Base-by-base conservation (phyloP, 92 coral and sea anemone genomes). In the Diadumene lineata region DNA sequence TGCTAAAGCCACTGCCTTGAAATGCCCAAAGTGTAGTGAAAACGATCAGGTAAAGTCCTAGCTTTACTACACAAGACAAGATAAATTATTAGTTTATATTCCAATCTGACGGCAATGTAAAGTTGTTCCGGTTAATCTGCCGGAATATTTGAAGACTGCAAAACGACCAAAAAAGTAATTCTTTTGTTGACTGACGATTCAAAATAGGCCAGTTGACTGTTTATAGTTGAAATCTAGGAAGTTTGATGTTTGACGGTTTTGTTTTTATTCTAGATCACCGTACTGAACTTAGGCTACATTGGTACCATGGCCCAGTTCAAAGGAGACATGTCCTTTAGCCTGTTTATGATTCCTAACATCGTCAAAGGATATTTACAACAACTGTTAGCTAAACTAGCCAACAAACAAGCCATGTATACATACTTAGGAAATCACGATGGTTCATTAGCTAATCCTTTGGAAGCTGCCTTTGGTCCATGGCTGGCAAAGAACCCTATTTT, bases 381-480 rank as follows among this genome's bases (percentile, higher is more conserved):
- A 50, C 56, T 93, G 53, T 68, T 58, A 19, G 0, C n/a, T 15
- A 19, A 1, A 16, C 56, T 69, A 18, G 66, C 33, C 26, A 78
- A 23, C 80, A 70, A 60, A 48, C 69, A 46, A n/a, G 31, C 65
- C 19, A 62, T 80, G 19, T 75, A 77, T 16, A 29, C 74, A 18
- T 89, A 81, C 18, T 86, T 91, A 13, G 87, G 90, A 1, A 56
- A 61, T 51, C 67, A 83, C 9, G 70, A 74, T 22, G 43, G 53
- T 0, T 27, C 84, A 0, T 44, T 44, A 27, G 69, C 18, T 22
- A 2, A 19, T 26, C 22, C 69, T 0, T 24, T 43, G 19, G 55
- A 44, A 11, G 57, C 90, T 0, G 92, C 80, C n/a, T 94, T 94
- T 68, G 98, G 97, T 22, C 77, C 92, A 23, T 91, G 94, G 94